Percentiles rank a stretch among this genome's conserved stretches.
Evolutionary conservation across 2,888 invertebrate genomes (phyloP).

Genomic region (Erebia aethiops): DNA sequence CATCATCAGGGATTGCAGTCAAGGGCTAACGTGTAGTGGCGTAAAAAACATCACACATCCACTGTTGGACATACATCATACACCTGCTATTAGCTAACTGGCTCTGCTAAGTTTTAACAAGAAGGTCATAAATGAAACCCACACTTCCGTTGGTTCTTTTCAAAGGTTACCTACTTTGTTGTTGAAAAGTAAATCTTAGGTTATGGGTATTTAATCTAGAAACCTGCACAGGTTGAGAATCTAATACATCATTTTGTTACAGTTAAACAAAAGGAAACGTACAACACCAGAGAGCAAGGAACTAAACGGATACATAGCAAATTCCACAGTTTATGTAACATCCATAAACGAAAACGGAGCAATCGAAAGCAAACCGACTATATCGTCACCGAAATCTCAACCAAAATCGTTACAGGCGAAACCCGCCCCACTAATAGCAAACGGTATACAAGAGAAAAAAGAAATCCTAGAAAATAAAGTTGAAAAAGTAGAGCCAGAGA

Average conservation of each 20-base stretch:
- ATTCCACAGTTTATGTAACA: conserved; percentile 92
- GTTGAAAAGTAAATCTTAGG: no score
- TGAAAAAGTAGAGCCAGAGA: conserved; percentile 63
- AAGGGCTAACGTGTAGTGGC: no score
- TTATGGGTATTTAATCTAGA: no score
- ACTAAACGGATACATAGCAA: conserved; percentile 91
- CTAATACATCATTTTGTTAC: conserved; percentile 52
- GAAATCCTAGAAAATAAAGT: conserved; percentile 48
- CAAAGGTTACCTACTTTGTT: no score
- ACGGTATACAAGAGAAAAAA: conserved; percentile 60
- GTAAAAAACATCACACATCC: no score
- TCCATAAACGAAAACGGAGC: conserved; percentile 85
- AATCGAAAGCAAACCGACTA: conserved; percentile 74
- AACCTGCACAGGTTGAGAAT: not conserved
- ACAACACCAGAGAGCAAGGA: conserved; percentile 82
- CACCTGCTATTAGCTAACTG: no score
- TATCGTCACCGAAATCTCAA: conserved; percentile 74
- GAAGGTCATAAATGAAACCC: no score
- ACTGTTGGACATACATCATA: no score
- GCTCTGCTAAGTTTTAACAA: no score
- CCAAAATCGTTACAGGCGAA: conserved; percentile 76
- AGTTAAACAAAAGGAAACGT: conserved; percentile 85
- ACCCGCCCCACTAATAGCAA: conserved; percentile 73
- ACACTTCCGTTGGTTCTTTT: no score
- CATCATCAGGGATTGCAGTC: no score